phyloP scores from a whole-genome alignment of 2,888 invertebrate species.

The Rosalia funebris region DNA sequence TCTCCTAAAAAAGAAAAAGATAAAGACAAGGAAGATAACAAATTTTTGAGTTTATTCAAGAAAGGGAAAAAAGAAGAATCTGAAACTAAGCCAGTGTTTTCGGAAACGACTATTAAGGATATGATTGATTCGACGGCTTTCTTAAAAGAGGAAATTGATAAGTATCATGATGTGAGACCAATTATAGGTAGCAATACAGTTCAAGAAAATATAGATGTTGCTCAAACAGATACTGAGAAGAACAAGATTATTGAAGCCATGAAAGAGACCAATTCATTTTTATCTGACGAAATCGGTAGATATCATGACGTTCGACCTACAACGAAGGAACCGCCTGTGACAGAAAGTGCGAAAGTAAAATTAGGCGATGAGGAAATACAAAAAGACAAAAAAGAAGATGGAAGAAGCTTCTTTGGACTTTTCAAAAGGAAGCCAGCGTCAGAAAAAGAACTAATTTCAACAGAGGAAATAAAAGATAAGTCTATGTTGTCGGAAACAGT shows the following conservation, averaged over 20 bases:
- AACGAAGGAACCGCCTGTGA: constrained; percentile 20
- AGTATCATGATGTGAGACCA: constrained; percentile 53
- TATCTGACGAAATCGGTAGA: constrained; percentile 43
- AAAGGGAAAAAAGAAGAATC: constrained; percentile 37
- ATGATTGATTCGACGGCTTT: constrained; percentile 53
- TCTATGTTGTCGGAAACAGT: constrained; percentile 21
- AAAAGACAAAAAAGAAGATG: constrained; percentile 13
- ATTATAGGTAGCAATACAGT: neutral
- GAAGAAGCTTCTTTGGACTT: constrained; percentile 40
- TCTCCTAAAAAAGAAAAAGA: constrained; percentile 20
- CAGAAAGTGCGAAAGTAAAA: constrained; percentile 15
- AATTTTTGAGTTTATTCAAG: constrained; percentile 50
- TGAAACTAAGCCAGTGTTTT: constrained; percentile 37
- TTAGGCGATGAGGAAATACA: neutral
- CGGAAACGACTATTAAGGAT: constrained; percentile 46
- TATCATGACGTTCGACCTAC: constrained; percentile 46
- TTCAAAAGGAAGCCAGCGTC: constrained; percentile 47
- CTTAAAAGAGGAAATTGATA: constrained; percentile 51
- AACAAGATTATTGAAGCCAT: constrained; percentile 23
- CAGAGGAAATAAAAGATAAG: constrained; percentile 1
- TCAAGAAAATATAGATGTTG: neutral
- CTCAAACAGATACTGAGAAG: neutral
- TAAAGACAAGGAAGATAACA: constrained; percentile 42
- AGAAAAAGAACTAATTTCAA: constrained; percentile 32
- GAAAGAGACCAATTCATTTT: constrained; percentile 34